Evolutionary conservation across 1,140 invertebrate genomes (phyloP), one percentile per base, ranked within the genome.

Genomic region (Alviniconcha marisindica): DNA sequence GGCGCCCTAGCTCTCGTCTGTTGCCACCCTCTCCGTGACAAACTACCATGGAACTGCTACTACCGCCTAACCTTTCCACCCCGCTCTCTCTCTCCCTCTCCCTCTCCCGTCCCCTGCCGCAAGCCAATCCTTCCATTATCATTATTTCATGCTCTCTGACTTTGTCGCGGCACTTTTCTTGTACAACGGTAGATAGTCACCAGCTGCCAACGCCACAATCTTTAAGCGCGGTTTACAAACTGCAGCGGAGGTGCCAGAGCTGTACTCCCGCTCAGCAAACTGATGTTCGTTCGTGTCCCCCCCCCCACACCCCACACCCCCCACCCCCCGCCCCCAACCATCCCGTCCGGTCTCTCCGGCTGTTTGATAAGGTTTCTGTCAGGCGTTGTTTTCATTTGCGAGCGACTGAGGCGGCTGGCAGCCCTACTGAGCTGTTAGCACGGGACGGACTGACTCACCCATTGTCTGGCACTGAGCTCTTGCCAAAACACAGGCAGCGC

Each of bases 121-220:
- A n/a, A n/a, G 4, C 7, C 24, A 60, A 15, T 12, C 24, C 56
- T 4, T n/a, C 56, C 10, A 33, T 33, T 66, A 66, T 66, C 63
- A 66, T 66, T 33, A 66, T 66, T 66, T 66, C 63, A 66, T 66
- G 63, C 63, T 66, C 63, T 66, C 63, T 66, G 63, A 66, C 31
- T 66, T n/a, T n/a, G 28, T 33, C 28, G 31, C 28, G 28, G 28
- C 36, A 33, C 42, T 31, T 66, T 66, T 66, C 60, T 66, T 66
- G 7, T 44, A 36, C 36, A 40, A 74, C 71, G 31, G 71, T 74
- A 74, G 71, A 74, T 74, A n/a, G 36, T 74, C 40, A 18, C 40
- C 71, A 74, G 71, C 40, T 40, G 71, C 71, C 71, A 2, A 14
- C 28, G 36, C 40, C 71, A 74, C 71, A 74, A 74, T 74, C n/a